Conservation (phyloP, 2,113 vertebrate species). For the Pterophyllum scalare region DNA sequence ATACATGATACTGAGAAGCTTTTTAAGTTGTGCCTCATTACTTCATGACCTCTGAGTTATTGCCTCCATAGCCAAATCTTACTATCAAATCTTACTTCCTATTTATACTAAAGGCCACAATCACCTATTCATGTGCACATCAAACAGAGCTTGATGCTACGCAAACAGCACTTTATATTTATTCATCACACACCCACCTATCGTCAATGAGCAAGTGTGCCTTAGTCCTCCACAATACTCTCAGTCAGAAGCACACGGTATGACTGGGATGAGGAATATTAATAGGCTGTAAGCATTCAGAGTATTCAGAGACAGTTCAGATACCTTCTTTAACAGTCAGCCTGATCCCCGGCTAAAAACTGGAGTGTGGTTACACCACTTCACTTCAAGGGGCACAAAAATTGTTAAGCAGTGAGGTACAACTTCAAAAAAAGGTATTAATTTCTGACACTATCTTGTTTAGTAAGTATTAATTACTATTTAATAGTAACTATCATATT, state of each 20-base stretch:
- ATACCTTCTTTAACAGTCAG: not conserved
- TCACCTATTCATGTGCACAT: not conserved
- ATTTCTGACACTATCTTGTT: not conserved
- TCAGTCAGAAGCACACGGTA: not conserved
- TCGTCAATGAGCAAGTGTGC: not conserved
- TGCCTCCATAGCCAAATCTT: constrained; percentile 11
- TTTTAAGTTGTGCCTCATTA: constrained; percentile 15
- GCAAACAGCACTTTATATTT: constrained; percentile 5
- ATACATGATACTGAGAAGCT: constrained; percentile 5
- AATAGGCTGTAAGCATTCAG: constrained; percentile 3
- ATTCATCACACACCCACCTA: not conserved
- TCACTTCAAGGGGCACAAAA: not conserved
- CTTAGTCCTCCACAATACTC: not conserved
- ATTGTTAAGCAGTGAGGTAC: not conserved
- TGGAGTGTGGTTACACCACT: not conserved
- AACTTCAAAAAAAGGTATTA: not conserved
- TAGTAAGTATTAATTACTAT: not conserved
- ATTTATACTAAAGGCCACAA: constrained; percentile 12
- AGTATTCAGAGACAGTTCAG: constrained; percentile 6
- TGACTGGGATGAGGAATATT: not conserved
- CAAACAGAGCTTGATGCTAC: not conserved
- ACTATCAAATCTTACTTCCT: too few relatives aligned
- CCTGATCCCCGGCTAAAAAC: not conserved
- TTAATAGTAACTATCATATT: not conserved
- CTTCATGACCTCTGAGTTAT: constrained; percentile 11